Base-by-base conservation (phyloP, 2,797 vertebrate genomes). In the Muscicapa comitata region DNA sequence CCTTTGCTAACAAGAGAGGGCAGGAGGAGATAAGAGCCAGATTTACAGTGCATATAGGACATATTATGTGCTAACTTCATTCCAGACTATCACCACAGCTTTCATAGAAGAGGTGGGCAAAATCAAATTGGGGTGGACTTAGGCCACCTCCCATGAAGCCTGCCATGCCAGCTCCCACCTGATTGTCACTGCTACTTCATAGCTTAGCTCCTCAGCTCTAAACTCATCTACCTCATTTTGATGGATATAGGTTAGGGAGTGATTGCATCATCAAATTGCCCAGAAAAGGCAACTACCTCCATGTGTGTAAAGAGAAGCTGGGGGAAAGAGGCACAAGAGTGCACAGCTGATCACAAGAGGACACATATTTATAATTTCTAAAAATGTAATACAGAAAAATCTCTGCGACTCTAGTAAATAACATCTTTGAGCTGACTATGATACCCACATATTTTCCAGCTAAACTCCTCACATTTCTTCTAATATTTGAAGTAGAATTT, bases 1-100 rank as follows among this genome's bases (percentile, higher is more conserved):
- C 99, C 96, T 99, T 99, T 63, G 99, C 99, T 99, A 97, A 62
- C 48, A 91, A 85, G 38, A 77, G 89, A 94, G 38, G 24, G 42
- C 65, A 94, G 19, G 67, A 80, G 65, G 16, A 73, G 70, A 62
- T 31, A 68, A 76, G 45, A 47, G 42, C 43, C 33, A 80, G 1
- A 0, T 70, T 72, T 90, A 58, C 37, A 77, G n/a, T 6, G 25
- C 10, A 45, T 17, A 33, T 7, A 55, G 55, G 29, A 66, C 18
- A 15, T 37, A 77, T 29, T 28, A 74, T 6, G 7, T 5, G 11
- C 26, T 7, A 48, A 68, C 16, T 88, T 61, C 14, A 51, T 77
- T 91, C 48, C 35, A 65, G n/a, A 77, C 7, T 47, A 65, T 33
- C 38, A 42, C 43, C 45, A 59, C 17, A 84, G 48, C 28, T 72